Base-by-base conservation (phyloP, 2,888 invertebrate species). In the Polydrusus tereticollis region DNA sequence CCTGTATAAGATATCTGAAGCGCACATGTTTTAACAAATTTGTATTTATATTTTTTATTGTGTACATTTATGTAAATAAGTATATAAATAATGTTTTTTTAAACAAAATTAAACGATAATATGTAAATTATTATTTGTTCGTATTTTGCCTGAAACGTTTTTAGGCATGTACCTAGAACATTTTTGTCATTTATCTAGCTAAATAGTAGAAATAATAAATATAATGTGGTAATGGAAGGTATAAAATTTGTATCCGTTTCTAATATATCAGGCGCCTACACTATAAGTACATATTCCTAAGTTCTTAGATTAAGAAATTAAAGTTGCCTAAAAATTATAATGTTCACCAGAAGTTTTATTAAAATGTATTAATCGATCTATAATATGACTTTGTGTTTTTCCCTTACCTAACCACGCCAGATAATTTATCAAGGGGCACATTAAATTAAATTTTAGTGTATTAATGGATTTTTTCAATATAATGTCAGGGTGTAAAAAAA, bases 11-110 rank as follows among this genome's bases (percentile, higher is more conserved):
- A 58, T 55, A 14, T 36, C 18, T n/a, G 50, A 60, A 20, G 29
- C 36, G 36, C 47, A 60, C 50, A 57, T 43, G 41, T 52, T 21
- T 38, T 38, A 12, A 57, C 14, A 43, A 38, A 58, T n/a, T 72
- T 59, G 67, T 43, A 16, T 57, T 69, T 58, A 43, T 47, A 29
- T 57, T 36, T 36, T 57, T 64, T 57, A 60, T 65, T 60, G 58
- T 68, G 71, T 75, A 76, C 72, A 75, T 77, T 77, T 76, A 72
- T 77, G 77, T 74, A 77, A 72, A 71, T 71, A 71, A 23, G 23
- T 36, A 6, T 69, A 52, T 23, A 62, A 62, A 45, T 55, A 50
- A 64, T 52, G 16, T 55, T 55, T 55, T 55, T 55, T 55, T 55
- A 26, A 16, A 21, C n/a, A n/a, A n/a, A n/a, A n/a, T 8, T 21